Evolutionary conservation across 30 jellyfish, hydroid and myxozoan species (phyloP), one percentile per base, ranked within the genome.

Genomic region (Pelagia noctiluca): DNA sequence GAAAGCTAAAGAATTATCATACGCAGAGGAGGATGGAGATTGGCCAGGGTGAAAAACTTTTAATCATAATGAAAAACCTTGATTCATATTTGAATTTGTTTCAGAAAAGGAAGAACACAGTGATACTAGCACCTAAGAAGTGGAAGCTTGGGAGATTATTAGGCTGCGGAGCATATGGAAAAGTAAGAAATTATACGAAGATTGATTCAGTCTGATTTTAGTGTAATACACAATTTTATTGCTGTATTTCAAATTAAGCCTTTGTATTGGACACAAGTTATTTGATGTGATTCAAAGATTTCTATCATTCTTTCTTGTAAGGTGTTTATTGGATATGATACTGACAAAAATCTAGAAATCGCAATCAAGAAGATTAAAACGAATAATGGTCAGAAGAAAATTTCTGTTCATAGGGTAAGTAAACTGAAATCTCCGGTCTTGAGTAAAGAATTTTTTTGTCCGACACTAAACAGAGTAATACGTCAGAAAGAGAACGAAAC

Each of bases 121-220:
- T 46, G 46, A 57, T 76, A 11, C 88, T 72, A 30, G 71, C 63
- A 32, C 97, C 97, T 26, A 78, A 81, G 28, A 54, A 50, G 26
- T 91, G 98, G 98, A 78, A 91, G 46, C 91, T 91, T 3, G 98
- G 98, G 33, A 61, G 66, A 33, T 42, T 91, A 60, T 78, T 91
- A 26, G 98, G 98, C 2, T 78, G 96, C 49, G 98, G 98, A 21
- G 98, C 95, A 12, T 91, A 57, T 77, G 98, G 96, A 36, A 84
- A 85, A 89, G 98, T 91, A 71, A 38, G 71, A 2, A 25, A 52
- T 42, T 42, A 5, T 42, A 5, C 8, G 57, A 16, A 16, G 12
- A 42, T 42, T 42, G 8, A 5, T 5, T 5, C 57, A 42, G 57
- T 42, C 12, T 42, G 57, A 42, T 16, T 42, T 5, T 16, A 5